Percentiles rank a stretch among this genome's conserved stretches.
Conservation (phyloP, 2,888 invertebrate species). For the Eremobia ochroleuca region DNA sequence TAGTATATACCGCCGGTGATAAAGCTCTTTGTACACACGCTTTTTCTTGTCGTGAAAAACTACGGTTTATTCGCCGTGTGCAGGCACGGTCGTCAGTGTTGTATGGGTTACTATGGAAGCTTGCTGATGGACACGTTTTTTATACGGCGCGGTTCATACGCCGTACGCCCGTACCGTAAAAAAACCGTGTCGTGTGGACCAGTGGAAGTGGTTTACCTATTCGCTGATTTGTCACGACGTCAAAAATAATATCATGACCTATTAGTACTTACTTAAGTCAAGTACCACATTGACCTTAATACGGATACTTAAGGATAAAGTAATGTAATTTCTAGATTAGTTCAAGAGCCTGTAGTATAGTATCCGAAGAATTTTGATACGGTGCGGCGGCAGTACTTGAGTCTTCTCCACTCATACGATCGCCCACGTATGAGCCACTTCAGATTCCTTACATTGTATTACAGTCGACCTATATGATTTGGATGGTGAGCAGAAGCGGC, state of each 20-base stretch:
- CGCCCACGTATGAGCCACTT: slow-evolving; percentile 28
- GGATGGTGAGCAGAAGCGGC: background rate
- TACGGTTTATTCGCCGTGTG: background rate
- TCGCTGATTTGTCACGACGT: background rate
- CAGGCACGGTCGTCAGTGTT: background rate
- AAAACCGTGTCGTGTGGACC: background rate
- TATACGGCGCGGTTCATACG: background rate
- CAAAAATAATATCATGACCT: background rate
- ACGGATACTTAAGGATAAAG: background rate
- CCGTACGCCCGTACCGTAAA: background rate
- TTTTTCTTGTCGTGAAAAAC: background rate
- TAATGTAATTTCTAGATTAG: slow-evolving; percentile 12
- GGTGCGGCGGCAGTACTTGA: slow-evolving; percentile 30
- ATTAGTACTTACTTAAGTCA: background rate
- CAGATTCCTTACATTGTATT: slow-evolving; percentile 42
- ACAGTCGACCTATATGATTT: slow-evolving; percentile 14
- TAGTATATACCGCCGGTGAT: background rate
- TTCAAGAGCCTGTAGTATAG: slow-evolving; percentile 14
- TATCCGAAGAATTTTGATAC: slow-evolving; percentile 21
- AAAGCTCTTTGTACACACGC: too few species aligned
- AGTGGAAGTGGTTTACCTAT: background rate
- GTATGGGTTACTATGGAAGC: background rate
- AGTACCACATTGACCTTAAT: background rate
- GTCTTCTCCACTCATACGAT: slow-evolving; percentile 1
- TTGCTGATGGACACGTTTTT: background rate